Percentiles rank a stretch among this genome's conserved stretches.
Evolutionary conservation across 2,888 invertebrate species (phyloP).

Genomic region (Onthophagus sagittarius): DNA sequence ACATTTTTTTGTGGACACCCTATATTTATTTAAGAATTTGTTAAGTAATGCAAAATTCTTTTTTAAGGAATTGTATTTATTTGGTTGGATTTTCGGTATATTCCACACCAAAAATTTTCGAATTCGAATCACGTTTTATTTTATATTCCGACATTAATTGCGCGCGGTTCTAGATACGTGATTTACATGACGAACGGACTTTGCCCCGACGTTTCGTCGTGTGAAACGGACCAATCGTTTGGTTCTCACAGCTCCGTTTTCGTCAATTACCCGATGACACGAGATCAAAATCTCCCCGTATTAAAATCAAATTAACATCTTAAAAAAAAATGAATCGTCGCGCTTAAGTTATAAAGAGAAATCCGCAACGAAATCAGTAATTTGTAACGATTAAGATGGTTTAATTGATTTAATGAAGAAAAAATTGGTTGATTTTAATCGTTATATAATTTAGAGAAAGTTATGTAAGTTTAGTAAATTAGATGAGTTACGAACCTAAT

Average conservation of each 20-base stretch:
- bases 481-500: conserved; percentile 63
- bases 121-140: neutral
- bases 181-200: neutral
- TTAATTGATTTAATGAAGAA: no score
- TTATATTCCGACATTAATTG: neutral
- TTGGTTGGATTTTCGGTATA: no score
- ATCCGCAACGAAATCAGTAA: no score
- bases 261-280: neutral
- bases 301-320: neutral
- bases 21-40: no score
- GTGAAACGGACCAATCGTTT: neutral
- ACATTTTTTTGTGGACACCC: no score
- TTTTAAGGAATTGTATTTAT: no score
- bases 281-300: neutral
- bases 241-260: neutral
- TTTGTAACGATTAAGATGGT: no score
- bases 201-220: neutral
- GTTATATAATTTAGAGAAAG: no score
- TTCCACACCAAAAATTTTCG: neutral
- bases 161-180: neutral
- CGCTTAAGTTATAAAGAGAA: no score
- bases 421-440: no score
- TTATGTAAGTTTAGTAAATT: neutral
- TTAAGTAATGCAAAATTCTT: no score
- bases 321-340: neutral